Evolutionary conservation across 2,888 invertebrate species (phyloP).

Genomic region (Cantharis lateralis): DNA sequence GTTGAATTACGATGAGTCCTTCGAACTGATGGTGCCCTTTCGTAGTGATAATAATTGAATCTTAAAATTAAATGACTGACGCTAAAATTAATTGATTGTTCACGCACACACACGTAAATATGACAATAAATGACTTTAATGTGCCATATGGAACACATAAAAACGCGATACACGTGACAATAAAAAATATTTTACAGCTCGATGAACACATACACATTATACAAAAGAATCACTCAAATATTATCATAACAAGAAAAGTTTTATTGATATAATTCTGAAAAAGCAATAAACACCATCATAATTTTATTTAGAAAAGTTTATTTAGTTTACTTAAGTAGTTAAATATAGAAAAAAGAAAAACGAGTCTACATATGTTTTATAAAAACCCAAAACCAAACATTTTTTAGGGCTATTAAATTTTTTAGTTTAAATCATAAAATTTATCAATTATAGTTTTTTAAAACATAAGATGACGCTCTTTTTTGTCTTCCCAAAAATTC

Average conservation of each 20-base stretch:
- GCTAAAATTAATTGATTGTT: constrained; percentile 36
- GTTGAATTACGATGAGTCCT: constrained; percentile 10
- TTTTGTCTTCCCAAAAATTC: constrained; percentile 40
- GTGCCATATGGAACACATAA: constrained; percentile 36
- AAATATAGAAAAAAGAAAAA: not conserved
- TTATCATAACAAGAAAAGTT: constrained; percentile 37
- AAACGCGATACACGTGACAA: constrained; percentile 35
- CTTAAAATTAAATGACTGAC: constrained; percentile 36
- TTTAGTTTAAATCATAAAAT: not conserved
- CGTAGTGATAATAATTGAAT: not conserved
- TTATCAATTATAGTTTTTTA: not conserved
- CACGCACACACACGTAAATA: constrained; percentile 27
- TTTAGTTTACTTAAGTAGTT: constrained; percentile 19
- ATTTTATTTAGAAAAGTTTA: constrained; percentile 13
- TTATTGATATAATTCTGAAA: constrained; percentile 24
- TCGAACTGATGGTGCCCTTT: not conserved
- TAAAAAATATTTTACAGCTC: constrained; percentile 41
- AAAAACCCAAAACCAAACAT: not conserved
- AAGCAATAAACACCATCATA: constrained; percentile 31
- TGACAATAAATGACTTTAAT: constrained; percentile 32
- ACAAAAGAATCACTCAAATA: constrained; percentile 38
- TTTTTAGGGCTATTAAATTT: not conserved
- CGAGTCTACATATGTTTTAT: not conserved
- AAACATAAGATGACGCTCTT: constrained; percentile 5
- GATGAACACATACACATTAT: constrained; percentile 28